Evolutionary conservation across 2,888 invertebrate genomes (phyloP), one percentile per base, ranked within the genome.

Genomic region (Oligia latruncula): DNA sequence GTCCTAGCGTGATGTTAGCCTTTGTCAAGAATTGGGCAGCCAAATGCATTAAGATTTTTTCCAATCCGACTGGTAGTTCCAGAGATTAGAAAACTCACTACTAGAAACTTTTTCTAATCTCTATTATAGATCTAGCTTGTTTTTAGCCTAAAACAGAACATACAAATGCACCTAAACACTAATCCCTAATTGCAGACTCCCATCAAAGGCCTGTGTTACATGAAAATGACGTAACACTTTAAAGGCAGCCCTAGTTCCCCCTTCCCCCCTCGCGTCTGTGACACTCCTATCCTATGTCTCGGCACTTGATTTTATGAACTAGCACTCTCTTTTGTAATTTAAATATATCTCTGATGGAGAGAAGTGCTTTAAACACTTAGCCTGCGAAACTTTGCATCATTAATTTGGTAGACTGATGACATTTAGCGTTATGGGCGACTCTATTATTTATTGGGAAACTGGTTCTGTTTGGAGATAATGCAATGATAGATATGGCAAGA

Each of bases 231-330:
- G 74, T 77, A 68, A 80, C 80, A 82, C 66, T 80, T 83, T 60
- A 62, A 68, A 70, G 77, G 35, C 84, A 84, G 78, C 87, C 87
- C 80, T 86, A 84, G 23, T 67, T 52, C 46, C 46, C 72, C 74
- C 70, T 23, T 11, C 2, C 43, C 62, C 66, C 65, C 67, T 72
- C 60, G 40, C 67, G 74, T 84, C 70, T 72, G 67, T 52, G 80
- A 83, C 85, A 83, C 88, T 79, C 78, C 82, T 77, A 43, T 76
- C 74, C 88, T 76, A 65, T 83, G 82, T 82, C 84, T 81, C 84
- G 74, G 74, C 87, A 87, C 90, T 89, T 89, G 88, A 89, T 89
- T 90, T 89, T 85, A 89, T 84, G 83, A 83, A 86, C 88, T 82
- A 81, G 74, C 88, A 87, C 90, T 89, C 84, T 85, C 82, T 82